phyloP scores from a whole-genome alignment of 2,888 invertebrate species.

The Athrips mouffetella region DNA sequence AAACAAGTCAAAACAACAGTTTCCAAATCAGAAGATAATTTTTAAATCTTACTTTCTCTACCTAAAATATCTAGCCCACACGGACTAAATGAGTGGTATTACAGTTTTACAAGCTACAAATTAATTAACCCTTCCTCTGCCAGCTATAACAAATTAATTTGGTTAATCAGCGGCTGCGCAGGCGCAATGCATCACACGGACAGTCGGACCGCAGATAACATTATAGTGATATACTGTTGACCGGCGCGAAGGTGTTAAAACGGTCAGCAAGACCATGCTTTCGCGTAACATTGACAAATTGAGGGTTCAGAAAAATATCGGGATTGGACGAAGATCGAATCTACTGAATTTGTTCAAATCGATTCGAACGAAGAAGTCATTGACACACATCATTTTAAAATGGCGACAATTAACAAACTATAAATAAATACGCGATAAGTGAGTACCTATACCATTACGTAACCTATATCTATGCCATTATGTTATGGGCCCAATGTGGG shows the following conservation, averaged over 20 bases:
- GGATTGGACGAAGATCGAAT: constrained; percentile 14
- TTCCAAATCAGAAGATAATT: too few relatives aligned
- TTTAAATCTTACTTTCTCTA: constrained; percentile 9
- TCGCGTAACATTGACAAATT: constrained; percentile 43
- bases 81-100: not conserved
- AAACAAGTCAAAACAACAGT: too few relatives aligned
- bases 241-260: constrained; percentile 56
- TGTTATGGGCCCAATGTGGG: too few relatives aligned
- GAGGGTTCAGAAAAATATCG: constrained; percentile 15
- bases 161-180: constrained; percentile 64
- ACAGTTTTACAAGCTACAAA: constrained; percentile 37
- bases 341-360: too few relatives aligned
- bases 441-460: too few relatives aligned
- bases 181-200: constrained; percentile 68
- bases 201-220: constrained; percentile 62
- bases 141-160: constrained; percentile 71
- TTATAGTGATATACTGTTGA: constrained; percentile 66
- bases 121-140: constrained; percentile 42
- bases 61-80: constrained; percentile 16
- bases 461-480: too few relatives aligned
- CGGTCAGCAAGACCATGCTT: constrained; percentile 24
- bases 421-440: too few relatives aligned
- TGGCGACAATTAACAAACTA: too few relatives aligned
- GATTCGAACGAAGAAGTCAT: too few relatives aligned
- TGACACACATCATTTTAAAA: too few relatives aligned